Evolutionary conservation across 2,888 invertebrate species (phyloP), one percentile per base, ranked within the genome.

Genomic region (Andrena trimmerana): DNA sequence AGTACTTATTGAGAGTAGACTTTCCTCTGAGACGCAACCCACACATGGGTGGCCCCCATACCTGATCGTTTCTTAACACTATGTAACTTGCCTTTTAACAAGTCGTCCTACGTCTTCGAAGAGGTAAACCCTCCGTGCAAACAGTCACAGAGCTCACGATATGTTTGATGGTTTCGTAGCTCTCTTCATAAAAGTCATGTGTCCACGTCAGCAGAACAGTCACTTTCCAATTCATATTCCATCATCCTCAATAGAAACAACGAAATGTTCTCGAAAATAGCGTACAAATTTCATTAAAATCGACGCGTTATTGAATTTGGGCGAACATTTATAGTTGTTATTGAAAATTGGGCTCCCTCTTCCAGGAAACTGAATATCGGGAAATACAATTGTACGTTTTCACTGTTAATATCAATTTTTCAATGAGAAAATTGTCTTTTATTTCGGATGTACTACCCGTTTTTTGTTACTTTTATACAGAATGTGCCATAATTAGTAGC

Each of bases 151-250:
- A 27, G 27, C 24, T 27, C 20, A 13, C 20, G 48, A n/a, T 50
- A 57, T 16, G 42, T 72, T 65, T 42, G 42, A 76, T 16, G 54
- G 73, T 63, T 77, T 76, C 62, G 24, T 24, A 13, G 13, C 33
- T 63, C n/a, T 27, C 10, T 52, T 52, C 20, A 20, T 20, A 8
- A 42, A 42, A 42, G 52, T 8, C 2, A 52, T 20, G 8, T 52
- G 33, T n/a, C 50, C 16, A 33, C 24, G 24, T 63, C 7, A n/a
- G 5, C 20, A 13, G 36, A 65, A 60, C 7, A 50, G 33, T 60
- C 33, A 13, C 24, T 36, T 31, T 36, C 54, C 36, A 7, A 36
- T 62, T 59, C 50, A 16, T 50, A 48, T 33, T 31, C 7, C 6
- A 27, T 16, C 52, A 13, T 6, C 24, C 3, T 5, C 24, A 27